These are phyloP conservation scores for Temnothorax curvispinosus DNA, from an alignment of 1,140 invertebrate species.

Conservation along the genomic window DNA sequence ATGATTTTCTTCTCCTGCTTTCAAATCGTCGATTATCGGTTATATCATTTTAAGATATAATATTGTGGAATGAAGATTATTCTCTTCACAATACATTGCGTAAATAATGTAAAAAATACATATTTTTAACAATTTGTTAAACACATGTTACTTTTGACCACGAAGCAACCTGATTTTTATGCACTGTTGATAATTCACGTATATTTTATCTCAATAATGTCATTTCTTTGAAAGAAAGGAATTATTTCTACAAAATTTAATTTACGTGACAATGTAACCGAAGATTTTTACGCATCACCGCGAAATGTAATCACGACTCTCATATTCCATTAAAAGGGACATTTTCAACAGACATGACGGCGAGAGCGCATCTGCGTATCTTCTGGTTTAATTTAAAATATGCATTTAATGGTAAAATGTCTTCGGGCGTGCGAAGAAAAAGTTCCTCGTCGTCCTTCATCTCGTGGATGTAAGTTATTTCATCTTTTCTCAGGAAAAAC, in stretches of 20 bases:
- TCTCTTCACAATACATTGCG: neutral
- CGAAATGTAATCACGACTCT: slow-evolving; percentile 48
- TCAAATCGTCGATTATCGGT: neutral
- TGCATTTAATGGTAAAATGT: slow-evolving; percentile 53
- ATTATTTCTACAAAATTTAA: slow-evolving; percentile 18
- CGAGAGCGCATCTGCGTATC: slow-evolving; percentile 27
- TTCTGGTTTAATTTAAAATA: slow-evolving; percentile 58
- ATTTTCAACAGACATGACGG: slow-evolving; percentile 26
- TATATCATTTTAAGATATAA: neutral
- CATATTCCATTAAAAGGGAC: slow-evolving; percentile 50
- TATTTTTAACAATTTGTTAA: neutral
- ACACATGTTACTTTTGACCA: neutral
- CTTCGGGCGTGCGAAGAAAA: slow-evolving; percentile 42
- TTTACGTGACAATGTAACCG: slow-evolving; percentile 34
- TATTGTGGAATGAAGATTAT: neutral
- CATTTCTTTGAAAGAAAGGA: neutral
- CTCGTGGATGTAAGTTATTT: slow-evolving; percentile 46
- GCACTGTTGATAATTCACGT: neutral
- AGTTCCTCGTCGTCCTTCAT: slow-evolving; percentile 2
- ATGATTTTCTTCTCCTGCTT: neutral
- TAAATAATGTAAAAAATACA: neutral
- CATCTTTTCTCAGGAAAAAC: slow-evolving; percentile 20
- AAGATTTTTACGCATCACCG: slow-evolving; percentile 31
- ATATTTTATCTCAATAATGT: neutral
- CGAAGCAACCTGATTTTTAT: neutral